Conservation (phyloP, 1,140 invertebrate species). For the Platyscapa corneri region DNA sequence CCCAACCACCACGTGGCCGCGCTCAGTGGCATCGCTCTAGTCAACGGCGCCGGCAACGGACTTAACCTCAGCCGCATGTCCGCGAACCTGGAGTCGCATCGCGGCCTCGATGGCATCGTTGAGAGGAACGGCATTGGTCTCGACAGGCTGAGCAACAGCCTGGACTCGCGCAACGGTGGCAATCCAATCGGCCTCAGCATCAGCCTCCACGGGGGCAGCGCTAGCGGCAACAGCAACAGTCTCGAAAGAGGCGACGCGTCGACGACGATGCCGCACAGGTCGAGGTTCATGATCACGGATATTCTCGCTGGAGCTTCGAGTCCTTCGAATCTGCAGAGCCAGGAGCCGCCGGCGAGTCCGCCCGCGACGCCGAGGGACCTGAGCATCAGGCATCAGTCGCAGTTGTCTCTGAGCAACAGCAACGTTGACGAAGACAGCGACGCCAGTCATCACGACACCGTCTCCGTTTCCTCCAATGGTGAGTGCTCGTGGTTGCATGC, state of each 20-base stretch:
- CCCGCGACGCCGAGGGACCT: slow-evolving; percentile 69
- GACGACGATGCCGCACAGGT: slow-evolving; percentile 79
- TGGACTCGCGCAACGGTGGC: slow-evolving; percentile 58
- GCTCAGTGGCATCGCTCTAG: slow-evolving; percentile 68
- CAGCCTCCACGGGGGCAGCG: neutral
- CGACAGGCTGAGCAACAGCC: slow-evolving; percentile 64
- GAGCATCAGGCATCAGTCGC: slow-evolving; percentile 68
- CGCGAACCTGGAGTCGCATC: slow-evolving; percentile 64
- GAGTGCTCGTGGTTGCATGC: slow-evolving; percentile 47
- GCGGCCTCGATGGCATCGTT: slow-evolving; percentile 62
- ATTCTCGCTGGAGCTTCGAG: slow-evolving; percentile 79
- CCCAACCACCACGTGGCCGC: slow-evolving; percentile 72
- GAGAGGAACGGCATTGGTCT: slow-evolving; percentile 57
- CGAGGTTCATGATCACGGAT: slow-evolving; percentile 87
- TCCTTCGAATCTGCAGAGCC: slow-evolving; percentile 63
- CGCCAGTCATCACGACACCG: slow-evolving; percentile 70
- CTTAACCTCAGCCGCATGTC: slow-evolving; percentile 70
- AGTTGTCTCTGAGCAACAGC: slow-evolving; percentile 63
- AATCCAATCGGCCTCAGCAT: slow-evolving; percentile 7
- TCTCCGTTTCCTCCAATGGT: slow-evolving; percentile 72
- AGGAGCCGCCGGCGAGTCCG: slow-evolving; percentile 70
- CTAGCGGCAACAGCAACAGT: neutral
- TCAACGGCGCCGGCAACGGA: slow-evolving; percentile 64
- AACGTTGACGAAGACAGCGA: slow-evolving; percentile 72
- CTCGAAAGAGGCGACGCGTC: slow-evolving; percentile 58